Conservation (phyloP, 2,888 invertebrate genomes). For the Drosophila aldrichi region DNA sequence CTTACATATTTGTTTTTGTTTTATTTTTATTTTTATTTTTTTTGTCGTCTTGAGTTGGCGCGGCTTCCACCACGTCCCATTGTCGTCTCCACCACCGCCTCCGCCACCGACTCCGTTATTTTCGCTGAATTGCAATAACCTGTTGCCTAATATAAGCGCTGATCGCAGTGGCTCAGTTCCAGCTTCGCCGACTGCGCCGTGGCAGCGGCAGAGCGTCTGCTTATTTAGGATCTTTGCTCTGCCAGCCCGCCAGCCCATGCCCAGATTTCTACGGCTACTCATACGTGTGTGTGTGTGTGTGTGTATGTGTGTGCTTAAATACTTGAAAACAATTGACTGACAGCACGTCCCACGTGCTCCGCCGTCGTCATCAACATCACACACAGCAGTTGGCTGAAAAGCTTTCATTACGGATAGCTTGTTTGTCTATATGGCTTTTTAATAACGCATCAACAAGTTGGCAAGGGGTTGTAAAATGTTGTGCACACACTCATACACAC, state of each 20-base stretch:
- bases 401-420: constrained; percentile 55
- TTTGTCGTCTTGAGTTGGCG: constrained; percentile 26
- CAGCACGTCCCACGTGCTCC: constrained; percentile 38
- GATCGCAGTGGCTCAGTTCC: constrained; percentile 48
- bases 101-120: constrained; percentile 52
- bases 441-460: constrained; percentile 67
- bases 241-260: constrained; percentile 11
- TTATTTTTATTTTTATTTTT: constrained; percentile 2
- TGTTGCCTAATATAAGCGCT: constrained; percentile 77
- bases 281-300: constrained; percentile 5
- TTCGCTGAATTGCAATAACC: constrained; percentile 82
- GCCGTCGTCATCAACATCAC: constrained; percentile 17
- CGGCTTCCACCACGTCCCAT: constrained; percentile 46
- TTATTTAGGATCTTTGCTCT: constrained; percentile 74
- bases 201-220: constrained; percentile 49
- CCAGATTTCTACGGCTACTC: constrained; percentile 34
- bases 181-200: constrained; percentile 22
- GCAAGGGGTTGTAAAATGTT: constrained; percentile 69
- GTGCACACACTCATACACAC: constrained; percentile 33
- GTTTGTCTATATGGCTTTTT: constrained; percentile 77
- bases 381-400: constrained; percentile 31
- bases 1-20: constrained; percentile 54
- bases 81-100: constrained; percentile 50
- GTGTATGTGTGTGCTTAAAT: constrained; percentile 33
- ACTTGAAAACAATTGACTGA: constrained; percentile 69